Percentiles rank a stretch among this genome's conserved stretches.
Conservation (phyloP, 2,888 invertebrate species). For the Heliconius ismenius region DNA sequence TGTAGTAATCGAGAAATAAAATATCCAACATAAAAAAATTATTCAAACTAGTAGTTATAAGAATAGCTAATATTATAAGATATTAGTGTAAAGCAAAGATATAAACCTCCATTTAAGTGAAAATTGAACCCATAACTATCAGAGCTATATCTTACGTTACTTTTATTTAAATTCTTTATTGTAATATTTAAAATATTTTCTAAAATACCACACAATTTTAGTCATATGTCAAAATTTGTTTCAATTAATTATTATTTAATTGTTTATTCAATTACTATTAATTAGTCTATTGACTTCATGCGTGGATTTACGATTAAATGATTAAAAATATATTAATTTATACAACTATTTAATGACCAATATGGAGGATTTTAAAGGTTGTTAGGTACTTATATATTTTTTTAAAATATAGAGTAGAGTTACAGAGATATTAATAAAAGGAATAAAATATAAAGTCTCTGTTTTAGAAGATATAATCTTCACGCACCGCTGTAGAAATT, state of each 20-base stretch:
- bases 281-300: not conserved
- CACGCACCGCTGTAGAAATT: too few species aligned
- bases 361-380: conserved; percentile 1
- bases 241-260: not conserved
- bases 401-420: not conserved
- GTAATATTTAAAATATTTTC: not conserved
- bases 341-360: conserved; percentile 9
- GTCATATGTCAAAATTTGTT: not conserved
- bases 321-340: conserved; percentile 18
- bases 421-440: not conserved
- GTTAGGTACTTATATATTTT: not conserved
- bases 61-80: too few species aligned
- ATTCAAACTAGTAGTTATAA: not conserved
- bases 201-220: not conserved
- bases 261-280: not conserved
- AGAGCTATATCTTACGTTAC: not conserved
- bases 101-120: not conserved
- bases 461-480: too few species aligned
- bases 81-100: not conserved
- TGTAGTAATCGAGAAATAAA: too few species aligned
- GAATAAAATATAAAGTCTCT: not conserved
- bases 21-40: too few species aligned
- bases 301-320: conserved; percentile 18
- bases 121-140: not conserved
- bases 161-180: not conserved